Percentiles rank a stretch among this genome's conserved stretches.
phyloP scores from a whole-genome alignment of 1,140 invertebrate genomes.

The Orchestia grillus region DNA sequence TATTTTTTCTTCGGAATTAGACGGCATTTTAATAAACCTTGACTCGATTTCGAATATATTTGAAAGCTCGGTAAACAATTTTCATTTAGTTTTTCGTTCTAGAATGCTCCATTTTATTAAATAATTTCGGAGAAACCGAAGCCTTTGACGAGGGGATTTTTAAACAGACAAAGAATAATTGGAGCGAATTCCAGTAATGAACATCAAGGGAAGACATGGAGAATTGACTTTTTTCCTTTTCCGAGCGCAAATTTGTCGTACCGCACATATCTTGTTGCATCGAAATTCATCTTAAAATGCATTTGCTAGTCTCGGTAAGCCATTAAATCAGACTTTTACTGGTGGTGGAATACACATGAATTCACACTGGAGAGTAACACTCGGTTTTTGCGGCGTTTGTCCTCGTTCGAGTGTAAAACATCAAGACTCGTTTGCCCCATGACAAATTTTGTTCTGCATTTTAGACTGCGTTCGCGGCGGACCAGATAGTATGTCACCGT shows the following conservation, averaged over 20 bases:
- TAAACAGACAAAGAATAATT: not conserved
- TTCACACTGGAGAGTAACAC: not conserved
- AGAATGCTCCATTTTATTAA: not conserved
- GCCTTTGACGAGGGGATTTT: not conserved
- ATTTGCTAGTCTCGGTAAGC: not conserved
- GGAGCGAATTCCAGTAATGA: not conserved
- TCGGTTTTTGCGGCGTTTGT: not conserved
- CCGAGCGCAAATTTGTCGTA: not conserved
- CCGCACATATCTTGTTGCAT: not conserved
- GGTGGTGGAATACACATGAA: not conserved
- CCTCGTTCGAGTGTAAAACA: not conserved
- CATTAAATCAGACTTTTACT: not conserved
- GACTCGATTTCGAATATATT: no score
- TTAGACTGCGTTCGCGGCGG: not conserved
- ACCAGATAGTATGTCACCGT: not conserved
- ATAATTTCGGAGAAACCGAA: not conserved
- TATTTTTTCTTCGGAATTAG: no score
- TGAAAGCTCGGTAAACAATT: no score
- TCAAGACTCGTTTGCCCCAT: not conserved
- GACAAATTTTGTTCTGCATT: constrained; percentile 2
- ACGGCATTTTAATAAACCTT: no score
- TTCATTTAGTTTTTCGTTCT: not conserved
- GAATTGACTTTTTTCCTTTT: not conserved
- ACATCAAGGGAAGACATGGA: not conserved
- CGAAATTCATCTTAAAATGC: not conserved